These are phyloP conservation scores for Plemyria rubiginata DNA, from an alignment of 2,888 invertebrate species.

Conservation along the genomic window DNA sequence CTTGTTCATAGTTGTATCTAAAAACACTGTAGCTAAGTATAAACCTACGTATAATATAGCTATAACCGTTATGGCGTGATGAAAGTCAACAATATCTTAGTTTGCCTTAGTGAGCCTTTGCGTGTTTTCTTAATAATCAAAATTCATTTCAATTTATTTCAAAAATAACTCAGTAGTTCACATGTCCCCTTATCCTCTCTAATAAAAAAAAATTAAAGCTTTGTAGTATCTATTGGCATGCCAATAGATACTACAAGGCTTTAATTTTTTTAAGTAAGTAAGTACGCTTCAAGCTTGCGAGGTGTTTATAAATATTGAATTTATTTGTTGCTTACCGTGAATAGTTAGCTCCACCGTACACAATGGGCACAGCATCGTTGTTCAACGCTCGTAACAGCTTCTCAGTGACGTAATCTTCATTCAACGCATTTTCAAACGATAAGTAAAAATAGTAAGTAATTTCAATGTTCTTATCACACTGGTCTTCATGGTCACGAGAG, in stretches of 20 bases:
- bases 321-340: conserved; percentile 47
- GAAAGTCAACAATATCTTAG: no score
- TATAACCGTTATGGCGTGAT: no score
- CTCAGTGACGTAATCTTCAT: conserved; percentile 66
- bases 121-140: no score
- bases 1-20: no score
- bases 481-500: conserved; percentile 41
- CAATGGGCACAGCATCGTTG: conserved; percentile 86
- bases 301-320: neutral
- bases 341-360: conserved; percentile 86
- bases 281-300: neutral
- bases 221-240: neutral
- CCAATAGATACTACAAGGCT: neutral
- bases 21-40: no score
- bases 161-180: no score
- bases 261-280: no score
- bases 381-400: conserved; percentile 60
- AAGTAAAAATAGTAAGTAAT: conserved; percentile 62
- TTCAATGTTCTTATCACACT: conserved; percentile 54
- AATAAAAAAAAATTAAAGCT: neutral
- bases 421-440: conserved; percentile 67
- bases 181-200: no score
- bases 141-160: no score
- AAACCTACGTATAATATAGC: no score
- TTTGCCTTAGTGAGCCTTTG: no score